phyloP scores from a whole-genome alignment of 2,113 vertebrate genomes.

The Lutjanus erythropterus region DNA sequence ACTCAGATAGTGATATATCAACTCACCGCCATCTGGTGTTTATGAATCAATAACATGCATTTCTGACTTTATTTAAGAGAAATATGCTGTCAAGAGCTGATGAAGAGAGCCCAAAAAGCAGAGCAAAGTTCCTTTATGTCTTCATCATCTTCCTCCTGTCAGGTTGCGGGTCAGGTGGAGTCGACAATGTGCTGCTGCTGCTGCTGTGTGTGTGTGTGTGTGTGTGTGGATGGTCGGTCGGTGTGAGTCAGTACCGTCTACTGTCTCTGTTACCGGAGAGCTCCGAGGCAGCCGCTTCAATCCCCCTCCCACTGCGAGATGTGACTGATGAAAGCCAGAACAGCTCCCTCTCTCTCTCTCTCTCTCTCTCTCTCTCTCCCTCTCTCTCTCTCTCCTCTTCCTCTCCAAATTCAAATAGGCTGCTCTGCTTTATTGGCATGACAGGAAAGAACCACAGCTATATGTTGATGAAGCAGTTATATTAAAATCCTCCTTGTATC shows the following conservation, averaged over 20 bases:
- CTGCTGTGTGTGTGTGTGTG: too few species aligned
- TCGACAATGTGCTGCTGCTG: slow-evolving; percentile 33
- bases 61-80: slow-evolving; percentile 18
- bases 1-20: slow-evolving; percentile 40
- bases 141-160: slow-evolving; percentile 34
- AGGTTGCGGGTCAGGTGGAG: slow-evolving; percentile 57
- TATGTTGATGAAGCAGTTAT: slow-evolving; percentile 50
- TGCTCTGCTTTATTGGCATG: slow-evolving; percentile 34
- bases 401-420: background rate
- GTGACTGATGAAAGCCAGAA: slow-evolving; percentile 68
- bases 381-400: background rate
- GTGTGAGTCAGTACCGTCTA: slow-evolving; percentile 59
- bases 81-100: background rate
- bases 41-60: slow-evolving; percentile 16
- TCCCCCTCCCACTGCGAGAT: slow-evolving; percentile 66
- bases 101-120: background rate
- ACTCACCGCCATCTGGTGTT: slow-evolving; percentile 60
- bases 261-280: slow-evolving; percentile 70
- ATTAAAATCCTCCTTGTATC: slow-evolving; percentile 30
- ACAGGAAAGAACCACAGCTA: slow-evolving; percentile 10
- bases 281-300: slow-evolving; percentile 63
- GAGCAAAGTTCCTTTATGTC: slow-evolving; percentile 57
- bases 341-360: slow-evolving; percentile 33
- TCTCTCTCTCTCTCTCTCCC: background rate
- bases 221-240: slow-evolving; percentile 25